A percentile compares a stretch with the other conserved stretches of the same genome.
These are phyloP conservation scores for Corella eumyota DNA, from an alignment of 23 tunicate species.

Conservation along the genomic window DNA sequence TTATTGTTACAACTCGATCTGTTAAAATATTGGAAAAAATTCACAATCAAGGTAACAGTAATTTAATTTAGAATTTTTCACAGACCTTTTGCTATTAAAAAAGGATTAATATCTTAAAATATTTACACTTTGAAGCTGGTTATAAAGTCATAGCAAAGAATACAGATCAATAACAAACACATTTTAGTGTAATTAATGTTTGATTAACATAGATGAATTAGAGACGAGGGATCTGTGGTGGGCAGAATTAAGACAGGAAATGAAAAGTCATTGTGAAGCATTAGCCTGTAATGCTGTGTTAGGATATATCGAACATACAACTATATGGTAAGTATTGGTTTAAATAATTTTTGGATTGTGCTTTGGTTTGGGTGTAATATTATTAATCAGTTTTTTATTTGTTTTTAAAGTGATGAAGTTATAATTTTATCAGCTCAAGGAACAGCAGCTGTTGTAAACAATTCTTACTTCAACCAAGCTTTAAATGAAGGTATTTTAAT, in stretches of 20 bases:
- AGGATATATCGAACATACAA: slow-evolving; percentile 59
- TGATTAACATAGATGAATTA: slow-evolving; percentile 73
- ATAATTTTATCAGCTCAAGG: slow-evolving; percentile 80
- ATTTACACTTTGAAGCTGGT: no score
- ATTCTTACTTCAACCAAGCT: slow-evolving; percentile 1
- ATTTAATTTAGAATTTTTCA: no score
- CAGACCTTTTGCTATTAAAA: no score
- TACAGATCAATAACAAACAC: no score
- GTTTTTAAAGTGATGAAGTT: slow-evolving; percentile 51
- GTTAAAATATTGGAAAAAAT: slow-evolving; percentile 82
- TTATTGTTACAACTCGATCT: slow-evolving; percentile 50
- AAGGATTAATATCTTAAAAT: no score
- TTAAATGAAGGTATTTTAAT: no score
- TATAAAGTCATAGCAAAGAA: no score
- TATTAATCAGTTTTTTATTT: neutral
- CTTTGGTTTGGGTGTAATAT: neutral
- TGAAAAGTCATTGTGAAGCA: slow-evolving; percentile 39
- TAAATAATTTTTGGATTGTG: neutral
- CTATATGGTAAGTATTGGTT: slow-evolving; percentile 45
- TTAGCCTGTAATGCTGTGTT: slow-evolving; percentile 72
- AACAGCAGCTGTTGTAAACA: slow-evolving; percentile 54
- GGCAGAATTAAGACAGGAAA: slow-evolving; percentile 71
- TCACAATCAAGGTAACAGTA: slow-evolving; percentile 41
- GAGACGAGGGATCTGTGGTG: slow-evolving; percentile 84
- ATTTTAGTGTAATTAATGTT: no score